Conservation (phyloP, 2,797 vertebrate species). For the Amniataba percoides region DNA sequence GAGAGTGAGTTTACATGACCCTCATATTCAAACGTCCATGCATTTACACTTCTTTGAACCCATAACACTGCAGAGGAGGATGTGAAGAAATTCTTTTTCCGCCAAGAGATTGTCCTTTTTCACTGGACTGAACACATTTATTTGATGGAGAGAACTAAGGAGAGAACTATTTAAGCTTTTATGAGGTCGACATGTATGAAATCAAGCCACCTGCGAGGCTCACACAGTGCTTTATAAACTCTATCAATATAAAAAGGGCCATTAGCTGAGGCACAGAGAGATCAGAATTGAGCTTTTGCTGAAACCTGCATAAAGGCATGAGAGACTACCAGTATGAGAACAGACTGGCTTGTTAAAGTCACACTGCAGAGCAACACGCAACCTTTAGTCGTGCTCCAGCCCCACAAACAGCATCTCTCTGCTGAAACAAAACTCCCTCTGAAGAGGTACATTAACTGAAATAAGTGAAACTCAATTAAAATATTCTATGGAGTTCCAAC, state of each 20-base stretch:
- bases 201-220: constrained; percentile 12
- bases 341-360: constrained; percentile 50
- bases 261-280: constrained; percentile 11
- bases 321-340: constrained; percentile 9
- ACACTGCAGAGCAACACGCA: constrained; percentile 21
- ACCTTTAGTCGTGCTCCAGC: constrained; percentile 1
- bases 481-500: constrained; percentile 53
- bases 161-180: constrained; percentile 27
- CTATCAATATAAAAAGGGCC: constrained; percentile 30
- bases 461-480: constrained; percentile 72
- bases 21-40: neutral
- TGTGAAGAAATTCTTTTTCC: neutral
- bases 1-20: neutral
- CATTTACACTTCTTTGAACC: neutral
- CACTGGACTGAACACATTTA: constrained; percentile 6
- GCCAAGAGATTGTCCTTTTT: neutral
- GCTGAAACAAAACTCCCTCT: constrained; percentile 31
- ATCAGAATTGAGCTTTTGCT: constrained; percentile 10
- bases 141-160: constrained; percentile 9
- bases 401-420: constrained; percentile 35
- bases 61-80: neutral
- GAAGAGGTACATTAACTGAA: constrained; percentile 59
- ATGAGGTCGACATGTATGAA: constrained; percentile 32
- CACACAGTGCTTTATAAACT: constrained; percentile 27
- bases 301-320: constrained; percentile 17